phyloP scores from a whole-genome alignment of 2,113 vertebrate species.

The Parotia lawesii region DNA sequence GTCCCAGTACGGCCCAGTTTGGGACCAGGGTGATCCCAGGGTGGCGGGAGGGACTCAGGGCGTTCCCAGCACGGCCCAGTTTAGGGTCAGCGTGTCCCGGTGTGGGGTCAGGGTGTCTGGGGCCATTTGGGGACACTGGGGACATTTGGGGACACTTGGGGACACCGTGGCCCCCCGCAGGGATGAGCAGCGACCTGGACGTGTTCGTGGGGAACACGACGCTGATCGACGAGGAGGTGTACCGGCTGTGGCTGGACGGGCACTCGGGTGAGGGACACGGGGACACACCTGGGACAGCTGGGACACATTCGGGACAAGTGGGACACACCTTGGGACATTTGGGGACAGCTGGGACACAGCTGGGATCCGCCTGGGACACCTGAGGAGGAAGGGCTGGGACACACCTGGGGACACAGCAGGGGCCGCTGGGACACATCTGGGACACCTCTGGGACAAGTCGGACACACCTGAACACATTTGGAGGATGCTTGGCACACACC shows the following conservation, averaged over 20 bases:
- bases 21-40: too few species aligned
- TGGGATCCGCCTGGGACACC: not conserved
- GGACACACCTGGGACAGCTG: too few species aligned
- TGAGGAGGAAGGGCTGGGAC: too few species aligned
- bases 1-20: not conserved
- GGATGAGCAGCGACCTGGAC: not conserved
- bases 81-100: too few species aligned
- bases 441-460: not conserved
- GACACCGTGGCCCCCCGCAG: not conserved
- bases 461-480: not conserved
- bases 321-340: too few species aligned
- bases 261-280: not conserved
- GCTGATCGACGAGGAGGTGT: not conserved
- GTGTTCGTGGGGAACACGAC: not conserved
- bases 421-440: not conserved
- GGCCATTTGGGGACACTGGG: not conserved
- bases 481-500: not conserved
- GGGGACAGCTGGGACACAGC: not conserved
- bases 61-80: not conserved
- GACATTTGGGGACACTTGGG: not conserved
- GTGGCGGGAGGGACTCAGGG: too few species aligned
- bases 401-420: not conserved
- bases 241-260: not conserved
- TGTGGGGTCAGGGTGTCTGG: not conserved
- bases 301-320: not conserved